These are phyloP conservation scores for Butorides virescens DNA, from an alignment of 2,113 vertebrate genomes.

Conservation along the genomic window DNA sequence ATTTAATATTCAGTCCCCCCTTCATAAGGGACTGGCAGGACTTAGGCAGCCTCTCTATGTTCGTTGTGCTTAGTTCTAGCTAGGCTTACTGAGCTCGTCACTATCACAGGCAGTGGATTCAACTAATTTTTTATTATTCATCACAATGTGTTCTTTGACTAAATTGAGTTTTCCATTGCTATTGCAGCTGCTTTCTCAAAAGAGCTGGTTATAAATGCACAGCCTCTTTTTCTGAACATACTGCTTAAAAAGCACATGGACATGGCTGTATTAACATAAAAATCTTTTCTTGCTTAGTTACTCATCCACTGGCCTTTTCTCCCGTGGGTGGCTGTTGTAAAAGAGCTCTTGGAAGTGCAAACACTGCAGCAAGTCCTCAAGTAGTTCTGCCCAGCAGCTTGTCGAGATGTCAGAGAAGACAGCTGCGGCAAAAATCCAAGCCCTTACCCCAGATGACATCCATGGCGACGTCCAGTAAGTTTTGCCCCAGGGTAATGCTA, in stretches of 20 bases:
- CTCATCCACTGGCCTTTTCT: slow-evolving; percentile 15
- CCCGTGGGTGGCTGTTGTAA: neutral
- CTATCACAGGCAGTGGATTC: neutral
- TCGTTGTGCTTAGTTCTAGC: neutral
- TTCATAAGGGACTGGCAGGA: neutral
- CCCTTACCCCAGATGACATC: neutral
- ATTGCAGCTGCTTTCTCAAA: slow-evolving; percentile 45
- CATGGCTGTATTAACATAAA: slow-evolving; percentile 1
- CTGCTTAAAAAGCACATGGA: neutral
- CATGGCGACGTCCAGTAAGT: neutral
- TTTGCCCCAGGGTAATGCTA: slow-evolving; percentile 1
- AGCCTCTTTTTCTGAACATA: neutral
- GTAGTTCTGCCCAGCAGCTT: slow-evolving; percentile 12
- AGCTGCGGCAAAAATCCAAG: neutral
- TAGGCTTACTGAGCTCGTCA: neutral
- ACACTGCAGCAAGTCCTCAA: neutral
- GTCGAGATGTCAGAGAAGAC: neutral
- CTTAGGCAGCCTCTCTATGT: neutral
- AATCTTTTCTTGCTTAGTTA: neutral
- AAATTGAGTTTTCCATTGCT: slow-evolving; percentile 21
- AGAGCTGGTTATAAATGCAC: neutral
- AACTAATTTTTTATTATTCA: slow-evolving; percentile 34
- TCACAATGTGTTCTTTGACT: neutral
- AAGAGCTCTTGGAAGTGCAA: slow-evolving; percentile 20
- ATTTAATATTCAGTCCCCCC: neutral